A percentile compares a stretch with the other conserved stretches of the same genome.
Conservation (phyloP, 2,888 invertebrate genomes). For the Parnassius smintheus region DNA sequence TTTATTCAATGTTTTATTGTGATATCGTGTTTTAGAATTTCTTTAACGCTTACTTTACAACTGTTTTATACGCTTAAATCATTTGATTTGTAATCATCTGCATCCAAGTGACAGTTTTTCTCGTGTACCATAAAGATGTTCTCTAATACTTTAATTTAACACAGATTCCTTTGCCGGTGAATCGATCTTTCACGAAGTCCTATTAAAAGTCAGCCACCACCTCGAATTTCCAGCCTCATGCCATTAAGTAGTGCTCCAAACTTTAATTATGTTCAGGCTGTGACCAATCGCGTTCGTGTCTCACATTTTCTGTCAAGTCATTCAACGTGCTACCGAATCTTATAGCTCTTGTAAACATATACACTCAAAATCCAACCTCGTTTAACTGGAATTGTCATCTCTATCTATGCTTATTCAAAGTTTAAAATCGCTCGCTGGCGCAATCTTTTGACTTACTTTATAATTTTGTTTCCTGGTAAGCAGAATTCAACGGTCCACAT, state of each 20-base stretch:
- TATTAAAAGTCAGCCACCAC: conserved; percentile 78
- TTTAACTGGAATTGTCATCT: conserved; percentile 42
- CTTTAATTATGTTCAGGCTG: conserved; percentile 80
- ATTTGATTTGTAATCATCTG: conserved; percentile 23
- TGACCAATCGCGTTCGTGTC: conserved; percentile 81
- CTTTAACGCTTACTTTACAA: conserved; percentile 16
- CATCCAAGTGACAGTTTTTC: conserved; percentile 35
- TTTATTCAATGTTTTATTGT: conserved; percentile 36
- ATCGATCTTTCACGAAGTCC: conserved; percentile 73
- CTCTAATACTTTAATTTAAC: conserved; percentile 54
- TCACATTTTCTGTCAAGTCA: conserved; percentile 76
- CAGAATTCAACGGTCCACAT: conserved; percentile 52
- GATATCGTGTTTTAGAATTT: conserved; percentile 27
- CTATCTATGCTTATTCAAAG: conserved; percentile 48
- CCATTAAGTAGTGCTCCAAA: conserved; percentile 79
- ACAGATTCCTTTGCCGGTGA: conserved; percentile 65
- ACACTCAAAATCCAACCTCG: conserved; percentile 35
- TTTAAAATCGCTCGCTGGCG: conserved; percentile 46
- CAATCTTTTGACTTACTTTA: conserved; percentile 48
- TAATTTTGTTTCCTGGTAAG: conserved; percentile 45
- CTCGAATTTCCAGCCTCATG: conserved; percentile 74
- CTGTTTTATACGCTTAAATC: conserved; percentile 13
- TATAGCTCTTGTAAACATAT: conserved; percentile 47
- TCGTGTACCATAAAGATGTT: conserved; percentile 34
- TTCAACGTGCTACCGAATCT: conserved; percentile 79